phyloP scores from a whole-genome alignment of 1,140 invertebrate genomes.

The Pomacea maculata region DNA sequence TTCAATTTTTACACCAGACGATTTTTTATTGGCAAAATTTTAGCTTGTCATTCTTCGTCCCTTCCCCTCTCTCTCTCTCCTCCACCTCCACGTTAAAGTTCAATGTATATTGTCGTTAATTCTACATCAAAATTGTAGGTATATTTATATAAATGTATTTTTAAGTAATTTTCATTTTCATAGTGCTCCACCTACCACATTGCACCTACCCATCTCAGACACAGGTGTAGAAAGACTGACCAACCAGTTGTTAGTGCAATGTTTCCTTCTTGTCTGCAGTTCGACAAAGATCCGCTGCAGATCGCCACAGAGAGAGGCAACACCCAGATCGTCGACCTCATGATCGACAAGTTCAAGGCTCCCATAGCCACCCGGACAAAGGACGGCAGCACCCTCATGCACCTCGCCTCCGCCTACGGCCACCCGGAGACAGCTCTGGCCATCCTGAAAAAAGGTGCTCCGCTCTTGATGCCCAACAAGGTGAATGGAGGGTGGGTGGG shows the following conservation, averaged over 20 bases:
- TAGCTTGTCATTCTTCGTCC: too few species aligned
- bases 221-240: too few species aligned
- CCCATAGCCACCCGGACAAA: conserved; percentile 71
- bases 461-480: conserved; percentile 99
- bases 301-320: conserved; percentile 97
- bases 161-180: background rate
- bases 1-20: too few species aligned
- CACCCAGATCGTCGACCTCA: conserved; percentile 91
- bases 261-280: conserved; percentile 43
- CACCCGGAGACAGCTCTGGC: conserved; percentile 98
- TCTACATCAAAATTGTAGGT: too few species aligned
- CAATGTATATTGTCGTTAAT: too few species aligned
- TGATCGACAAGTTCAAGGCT: conserved; percentile 98
- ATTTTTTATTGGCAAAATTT: too few species aligned
- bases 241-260: background rate
- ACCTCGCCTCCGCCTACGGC: conserved; percentile 94
- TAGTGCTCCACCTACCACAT: background rate
- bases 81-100: too few species aligned
- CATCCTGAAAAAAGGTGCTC: conserved; percentile 98
- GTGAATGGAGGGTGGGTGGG: conserved; percentile 31
- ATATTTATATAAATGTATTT: background rate
- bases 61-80: too few species aligned
- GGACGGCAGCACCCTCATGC: conserved; percentile 98
- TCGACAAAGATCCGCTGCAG: conserved; percentile 95
- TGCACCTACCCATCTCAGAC: background rate